Conservation (phyloP, 2,797 vertebrate genomes). For the Sebastes oblongus region DNA sequence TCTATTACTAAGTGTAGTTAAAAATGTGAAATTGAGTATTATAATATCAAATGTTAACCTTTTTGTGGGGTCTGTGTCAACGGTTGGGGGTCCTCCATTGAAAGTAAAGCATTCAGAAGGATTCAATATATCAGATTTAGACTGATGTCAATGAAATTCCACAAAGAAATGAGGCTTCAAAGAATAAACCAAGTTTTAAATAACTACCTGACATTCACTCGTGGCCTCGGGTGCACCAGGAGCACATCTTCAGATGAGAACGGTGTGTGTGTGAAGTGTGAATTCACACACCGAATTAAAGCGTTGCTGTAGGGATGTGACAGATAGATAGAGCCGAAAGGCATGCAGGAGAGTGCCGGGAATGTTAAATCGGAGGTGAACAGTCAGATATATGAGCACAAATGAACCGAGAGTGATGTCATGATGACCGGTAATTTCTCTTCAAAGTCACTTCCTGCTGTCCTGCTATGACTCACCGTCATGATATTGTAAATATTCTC, state of each 20-base stretch:
- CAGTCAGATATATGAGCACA: background rate
- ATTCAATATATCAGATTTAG: too few relatives aligned
- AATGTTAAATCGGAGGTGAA: background rate
- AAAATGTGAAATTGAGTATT: background rate
- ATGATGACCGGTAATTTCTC: background rate
- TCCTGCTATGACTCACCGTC: background rate
- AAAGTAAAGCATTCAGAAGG: background rate
- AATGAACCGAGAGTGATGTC: background rate
- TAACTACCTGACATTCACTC: background rate
- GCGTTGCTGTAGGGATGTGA: background rate
- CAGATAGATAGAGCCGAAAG: background rate
- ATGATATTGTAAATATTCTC: background rate
- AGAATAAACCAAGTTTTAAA: slow-evolving; percentile 2
- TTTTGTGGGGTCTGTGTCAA: background rate
- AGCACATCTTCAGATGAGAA: background rate
- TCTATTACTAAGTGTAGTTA: too few relatives aligned
- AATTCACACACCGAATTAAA: slow-evolving; percentile 6
- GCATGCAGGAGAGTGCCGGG: background rate
- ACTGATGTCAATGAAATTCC: background rate
- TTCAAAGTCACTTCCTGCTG: background rate
- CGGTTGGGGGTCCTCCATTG: background rate
- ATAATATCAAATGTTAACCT: background rate
- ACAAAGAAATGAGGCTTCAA: background rate
- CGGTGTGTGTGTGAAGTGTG: background rate
- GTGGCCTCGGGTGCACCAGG: background rate